phyloP scores from a whole-genome alignment of 2,888 invertebrate genomes.

The Gonocerus acuteangulatus region DNA sequence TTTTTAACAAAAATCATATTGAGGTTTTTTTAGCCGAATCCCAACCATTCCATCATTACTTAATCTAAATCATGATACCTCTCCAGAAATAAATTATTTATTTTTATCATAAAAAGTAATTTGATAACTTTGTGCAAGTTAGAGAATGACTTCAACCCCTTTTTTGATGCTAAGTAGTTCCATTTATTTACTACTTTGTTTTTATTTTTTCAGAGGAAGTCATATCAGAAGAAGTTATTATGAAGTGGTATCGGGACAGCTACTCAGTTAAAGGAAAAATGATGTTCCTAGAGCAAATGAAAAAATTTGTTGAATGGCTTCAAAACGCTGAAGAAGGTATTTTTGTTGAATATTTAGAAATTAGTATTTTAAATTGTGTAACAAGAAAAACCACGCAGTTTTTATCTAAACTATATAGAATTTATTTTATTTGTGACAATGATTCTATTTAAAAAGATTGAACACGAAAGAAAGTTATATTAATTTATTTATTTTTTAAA shows the following conservation, averaged over 20 bases:
- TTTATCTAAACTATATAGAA: no score
- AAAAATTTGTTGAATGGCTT: slow-evolving; percentile 94
- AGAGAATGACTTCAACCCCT: no score
- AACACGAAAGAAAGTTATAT: neutral
- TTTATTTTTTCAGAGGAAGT: slow-evolving; percentile 62
- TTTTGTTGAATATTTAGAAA: neutral
- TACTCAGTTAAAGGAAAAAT: slow-evolving; percentile 92
- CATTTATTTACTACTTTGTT: no score
- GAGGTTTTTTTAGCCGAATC: no score
- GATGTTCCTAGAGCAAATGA: slow-evolving; percentile 97
- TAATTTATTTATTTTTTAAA: slow-evolving; percentile 4
- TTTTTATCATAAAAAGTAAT: no score
- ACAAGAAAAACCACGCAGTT: no score
- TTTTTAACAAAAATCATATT: no score
- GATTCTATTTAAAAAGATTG: neutral
- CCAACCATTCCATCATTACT: no score
- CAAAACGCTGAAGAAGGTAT: slow-evolving; percentile 86
- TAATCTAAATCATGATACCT: no score
- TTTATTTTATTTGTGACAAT: neutral
- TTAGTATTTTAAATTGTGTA: neutral
- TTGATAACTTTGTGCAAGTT: no score
- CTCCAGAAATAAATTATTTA: no score
- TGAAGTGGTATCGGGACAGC: slow-evolving; percentile 93
- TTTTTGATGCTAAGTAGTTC: no score
- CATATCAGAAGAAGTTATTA: slow-evolving; percentile 86